A percentile compares a stretch with the other conserved stretches of the same genome.
Evolutionary conservation across 2,888 invertebrate genomes (phyloP).

Genomic region (Pogonocherus hispidulus): DNA sequence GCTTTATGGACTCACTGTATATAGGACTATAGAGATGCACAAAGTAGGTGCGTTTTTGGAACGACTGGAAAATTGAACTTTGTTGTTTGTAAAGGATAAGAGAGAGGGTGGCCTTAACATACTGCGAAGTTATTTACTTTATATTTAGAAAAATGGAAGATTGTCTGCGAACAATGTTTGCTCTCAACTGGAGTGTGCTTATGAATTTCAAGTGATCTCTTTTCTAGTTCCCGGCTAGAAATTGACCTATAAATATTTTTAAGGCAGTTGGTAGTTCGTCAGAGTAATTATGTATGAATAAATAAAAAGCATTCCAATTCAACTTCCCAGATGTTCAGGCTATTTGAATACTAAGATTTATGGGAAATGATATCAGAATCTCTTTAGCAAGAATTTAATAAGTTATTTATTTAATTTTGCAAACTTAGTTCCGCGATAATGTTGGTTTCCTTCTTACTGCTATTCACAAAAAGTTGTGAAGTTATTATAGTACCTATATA

Average conservation of each 20-base stretch:
- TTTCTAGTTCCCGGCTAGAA: neutral
- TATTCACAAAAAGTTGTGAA: too few species aligned
- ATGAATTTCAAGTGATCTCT: conserved; percentile 10
- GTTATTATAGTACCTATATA: too few species aligned
- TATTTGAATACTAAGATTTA: too few species aligned
- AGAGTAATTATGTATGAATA: neutral
- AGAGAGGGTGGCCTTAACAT: neutral
- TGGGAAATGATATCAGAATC: too few species aligned
- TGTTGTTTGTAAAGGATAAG: neutral
- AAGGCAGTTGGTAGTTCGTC: neutral
- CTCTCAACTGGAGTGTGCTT: neutral
- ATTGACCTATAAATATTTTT: conserved; percentile 9
- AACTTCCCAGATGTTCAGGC: too few species aligned
- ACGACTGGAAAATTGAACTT: neutral
- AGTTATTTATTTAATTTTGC: too few species aligned
- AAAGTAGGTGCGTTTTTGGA: neutral
- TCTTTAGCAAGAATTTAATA: too few species aligned
- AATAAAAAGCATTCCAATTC: too few species aligned
- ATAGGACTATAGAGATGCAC: too few species aligned
- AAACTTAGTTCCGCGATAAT: too few species aligned
- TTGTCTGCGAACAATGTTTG: conserved; percentile 4
- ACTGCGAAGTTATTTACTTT: neutral
- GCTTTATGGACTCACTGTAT: too few species aligned
- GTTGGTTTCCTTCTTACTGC: too few species aligned
- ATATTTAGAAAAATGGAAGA: conserved; percentile 15